Evolutionary conservation across 2,797 vertebrate species (phyloP).

Genomic region (Halcyon leucocephala): DNA sequence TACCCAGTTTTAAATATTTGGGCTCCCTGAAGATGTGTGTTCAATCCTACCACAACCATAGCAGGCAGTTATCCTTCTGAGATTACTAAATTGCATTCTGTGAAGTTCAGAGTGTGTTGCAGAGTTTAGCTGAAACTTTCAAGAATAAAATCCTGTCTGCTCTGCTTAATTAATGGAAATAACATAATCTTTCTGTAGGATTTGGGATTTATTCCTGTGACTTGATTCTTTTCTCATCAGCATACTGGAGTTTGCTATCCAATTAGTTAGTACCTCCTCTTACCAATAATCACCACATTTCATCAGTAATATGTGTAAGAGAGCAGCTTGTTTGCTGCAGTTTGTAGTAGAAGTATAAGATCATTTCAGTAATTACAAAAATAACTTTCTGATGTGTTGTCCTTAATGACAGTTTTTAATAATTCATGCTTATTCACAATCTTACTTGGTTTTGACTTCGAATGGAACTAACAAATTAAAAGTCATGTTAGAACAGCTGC

Average conservation of each 20-base stretch:
- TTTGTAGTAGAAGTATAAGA: neutral
- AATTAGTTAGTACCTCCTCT: neutral
- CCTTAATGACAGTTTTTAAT: neutral
- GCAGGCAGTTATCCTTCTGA: neutral
- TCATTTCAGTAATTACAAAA: neutral
- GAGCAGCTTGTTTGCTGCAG: neutral
- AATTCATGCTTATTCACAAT: neutral
- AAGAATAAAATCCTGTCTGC: neutral
- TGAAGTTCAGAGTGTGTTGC: neutral
- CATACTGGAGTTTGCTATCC: neutral
- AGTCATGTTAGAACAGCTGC: neutral
- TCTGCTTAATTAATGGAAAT: constrained; percentile 1
- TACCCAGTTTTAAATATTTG: neutral
- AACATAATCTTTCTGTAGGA: neutral
- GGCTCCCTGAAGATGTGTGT: neutral
- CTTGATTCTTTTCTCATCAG: neutral
- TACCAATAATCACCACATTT: neutral
- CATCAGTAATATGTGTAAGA: neutral
- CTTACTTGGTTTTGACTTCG: neutral
- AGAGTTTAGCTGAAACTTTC: neutral
- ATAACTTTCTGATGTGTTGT: neutral
- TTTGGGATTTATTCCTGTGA: neutral
- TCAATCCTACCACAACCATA: neutral
- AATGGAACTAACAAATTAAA: neutral
- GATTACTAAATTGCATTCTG: neutral